Evolutionary conservation across 2,797 vertebrate species (phyloP).

Genomic region (Yasuhikotakia modesta): DNA sequence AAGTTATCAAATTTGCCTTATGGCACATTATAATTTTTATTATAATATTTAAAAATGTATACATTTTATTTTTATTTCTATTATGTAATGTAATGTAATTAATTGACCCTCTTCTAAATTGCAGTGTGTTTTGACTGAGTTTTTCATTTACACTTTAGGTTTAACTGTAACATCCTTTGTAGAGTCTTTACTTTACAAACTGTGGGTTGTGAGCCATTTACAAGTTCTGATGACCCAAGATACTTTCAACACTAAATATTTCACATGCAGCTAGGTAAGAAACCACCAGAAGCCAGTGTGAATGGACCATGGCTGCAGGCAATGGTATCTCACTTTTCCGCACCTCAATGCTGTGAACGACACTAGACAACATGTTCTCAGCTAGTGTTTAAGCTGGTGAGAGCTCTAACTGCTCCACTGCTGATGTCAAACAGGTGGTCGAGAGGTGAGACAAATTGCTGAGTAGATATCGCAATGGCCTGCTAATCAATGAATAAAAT

Average conservation of each 20-base stretch:
- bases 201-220: not conserved
- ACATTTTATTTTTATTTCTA: no score
- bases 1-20: no score
- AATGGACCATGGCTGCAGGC: slow-evolving; percentile 52
- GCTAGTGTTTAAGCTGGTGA: slow-evolving; percentile 53
- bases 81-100: not conserved
- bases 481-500: not conserved
- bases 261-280: slow-evolving; percentile 58
- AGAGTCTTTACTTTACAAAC: slow-evolving; percentile 34
- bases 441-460: slow-evolving; percentile 54
- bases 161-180: slow-evolving; percentile 13
- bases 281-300: slow-evolving; percentile 59
- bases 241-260: slow-evolving; percentile 50
- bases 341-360: slow-evolving; percentile 54
- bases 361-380: slow-evolving; percentile 43
- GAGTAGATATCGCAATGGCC: slow-evolving; percentile 4
- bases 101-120: slow-evolving; percentile 28
- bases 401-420: slow-evolving; percentile 61
- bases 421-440: slow-evolving; percentile 62
- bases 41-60: no score
- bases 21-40: no score
- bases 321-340: slow-evolving; percentile 65
- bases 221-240: not conserved
- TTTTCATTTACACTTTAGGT: slow-evolving; percentile 19
- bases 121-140: slow-evolving; percentile 1